Base-by-base conservation (phyloP, 1,140 invertebrate species). In the Fopius arisanus region DNA sequence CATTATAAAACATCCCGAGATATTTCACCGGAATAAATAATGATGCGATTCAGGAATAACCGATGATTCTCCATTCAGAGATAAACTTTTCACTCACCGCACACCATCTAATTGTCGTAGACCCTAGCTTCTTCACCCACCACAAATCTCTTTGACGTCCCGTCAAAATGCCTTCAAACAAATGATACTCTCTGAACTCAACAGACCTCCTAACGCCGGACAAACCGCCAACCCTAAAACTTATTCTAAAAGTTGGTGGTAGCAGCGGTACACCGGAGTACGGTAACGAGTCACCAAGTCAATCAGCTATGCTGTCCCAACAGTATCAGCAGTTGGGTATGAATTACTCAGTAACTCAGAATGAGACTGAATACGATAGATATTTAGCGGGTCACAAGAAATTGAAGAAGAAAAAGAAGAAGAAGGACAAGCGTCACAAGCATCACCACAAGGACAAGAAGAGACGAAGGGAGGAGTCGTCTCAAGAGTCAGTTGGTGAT, bases 191-290 rank as follows among this genome's bases (percentile, higher is more conserved):
- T 26, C 21, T 59, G 6, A 59, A 26, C 9, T 23, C 54, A 59
- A 59, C 54, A 59, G 54, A 88, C 67, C 89, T 86, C 75, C 85
- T 85, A 70, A 87, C 86, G 71, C 86, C 88, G 82, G 86, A 90
- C 16, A 88, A 92, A 74, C 91, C 92, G 29, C 89, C 89, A 37
- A 90, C 90, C 40, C 80, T 96, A 26, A 95, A 95, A 81, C 84
- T 96, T 31, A 95, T 96, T 62, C 82, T 96, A 21, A 96, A 96
- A 87, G 94, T 96, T n/a, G 92, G 92, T 3, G 92, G 91, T 19
- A 90, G 87, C 59, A 91, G 90, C 78, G 90, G 90, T 7, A 93
- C 93, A 1, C 92, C 93, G 0, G 93, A 94, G 83, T 90, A 93
- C 83, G 90, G 88, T 70, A 87, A 86, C 72, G 91, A 92, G 75